These are phyloP conservation scores for Ispidina lecontei DNA, from an alignment of 2,797 vertebrate species.

Conservation along the genomic window DNA sequence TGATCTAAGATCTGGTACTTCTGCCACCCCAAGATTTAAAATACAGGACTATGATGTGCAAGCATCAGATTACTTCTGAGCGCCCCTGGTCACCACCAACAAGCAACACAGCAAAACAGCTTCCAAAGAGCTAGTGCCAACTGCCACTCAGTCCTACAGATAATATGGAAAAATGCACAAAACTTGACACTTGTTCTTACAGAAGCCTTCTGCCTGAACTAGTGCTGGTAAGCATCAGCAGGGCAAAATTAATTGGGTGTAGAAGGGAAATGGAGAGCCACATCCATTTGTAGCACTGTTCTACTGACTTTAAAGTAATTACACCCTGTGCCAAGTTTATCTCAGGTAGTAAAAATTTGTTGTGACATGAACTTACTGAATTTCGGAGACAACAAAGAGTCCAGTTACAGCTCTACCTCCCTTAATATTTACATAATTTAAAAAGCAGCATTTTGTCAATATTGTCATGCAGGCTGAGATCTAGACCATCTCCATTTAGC, in stretches of 20 bases:
- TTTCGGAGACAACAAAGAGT: not conserved
- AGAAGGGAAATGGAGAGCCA: not conserved
- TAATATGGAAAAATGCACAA: slow-evolving; percentile 56
- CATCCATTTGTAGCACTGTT: not conserved
- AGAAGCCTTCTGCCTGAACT: slow-evolving; percentile 37
- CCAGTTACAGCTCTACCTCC: not conserved
- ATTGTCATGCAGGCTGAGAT: not conserved
- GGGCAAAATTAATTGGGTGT: not conserved
- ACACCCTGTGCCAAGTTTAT: not conserved
- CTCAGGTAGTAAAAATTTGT: not conserved
- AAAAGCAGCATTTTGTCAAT: not conserved
- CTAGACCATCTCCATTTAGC: not conserved
- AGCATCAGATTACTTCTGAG: not conserved
- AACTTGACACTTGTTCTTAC: slow-evolving; percentile 43
- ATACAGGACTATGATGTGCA: not conserved
- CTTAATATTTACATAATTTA: not conserved
- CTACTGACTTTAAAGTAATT: not conserved
- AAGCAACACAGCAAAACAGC: not conserved
- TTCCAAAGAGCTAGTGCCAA: slow-evolving; percentile 32
- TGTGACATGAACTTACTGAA: not conserved
- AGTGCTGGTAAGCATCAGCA: slow-evolving; percentile 8
- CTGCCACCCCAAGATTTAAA: not conserved
- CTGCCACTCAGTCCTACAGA: slow-evolving; percentile 18
- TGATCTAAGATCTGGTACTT: not conserved
- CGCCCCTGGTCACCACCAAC: not conserved